Base-by-base conservation (phyloP, 2,797 vertebrate species). In the Scleropages formosus region DNA sequence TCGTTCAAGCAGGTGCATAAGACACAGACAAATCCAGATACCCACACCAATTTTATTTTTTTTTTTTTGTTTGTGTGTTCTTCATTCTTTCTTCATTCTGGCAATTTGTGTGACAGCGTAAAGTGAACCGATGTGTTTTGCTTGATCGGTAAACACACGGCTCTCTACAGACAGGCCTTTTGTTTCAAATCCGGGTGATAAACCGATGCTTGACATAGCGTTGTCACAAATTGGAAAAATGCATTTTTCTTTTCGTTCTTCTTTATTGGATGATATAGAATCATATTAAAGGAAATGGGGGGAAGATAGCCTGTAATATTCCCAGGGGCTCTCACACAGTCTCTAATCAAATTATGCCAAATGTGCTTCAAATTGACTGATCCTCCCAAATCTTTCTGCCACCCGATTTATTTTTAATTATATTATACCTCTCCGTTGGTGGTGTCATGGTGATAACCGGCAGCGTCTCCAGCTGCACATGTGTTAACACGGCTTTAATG, bases 371-470 rank as follows among this genome's bases (percentile, higher is more conserved):
- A 46, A 46, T 68, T 22, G 12, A 15, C 83, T 80, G 89, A 8
- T 27, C 8, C 15, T 58, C 22, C 86, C 87, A 91, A 91, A 91
- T 91, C 90, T 90, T 89, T 88, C 86, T 91, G 90, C 90, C 91
- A 92, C 88, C 92, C 93, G 90, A 93, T 91, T 92, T 92, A 90
- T 90, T 91, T 93, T 92, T 93, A 92, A 93, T 92, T 89, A 92
- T 89, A 93, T 93, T 93, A 93, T 88, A 90, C 92, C 89, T 89
- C 88, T 90, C 88, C 77, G 86, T 90, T 78, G 85, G 85, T 88
- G 92, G 90, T 93, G 89, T 93, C 90, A 93, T 93, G 92, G 90
- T 92, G 93, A 93, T 93, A 92, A 90, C 89, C 86, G 78, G 82
- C 86, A 85, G 46, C 88, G 87, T 88, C 89, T 92, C 90, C 92